Conservation (phyloP, 2,797 vertebrate species). For the Epinephelus awoara region DNA sequence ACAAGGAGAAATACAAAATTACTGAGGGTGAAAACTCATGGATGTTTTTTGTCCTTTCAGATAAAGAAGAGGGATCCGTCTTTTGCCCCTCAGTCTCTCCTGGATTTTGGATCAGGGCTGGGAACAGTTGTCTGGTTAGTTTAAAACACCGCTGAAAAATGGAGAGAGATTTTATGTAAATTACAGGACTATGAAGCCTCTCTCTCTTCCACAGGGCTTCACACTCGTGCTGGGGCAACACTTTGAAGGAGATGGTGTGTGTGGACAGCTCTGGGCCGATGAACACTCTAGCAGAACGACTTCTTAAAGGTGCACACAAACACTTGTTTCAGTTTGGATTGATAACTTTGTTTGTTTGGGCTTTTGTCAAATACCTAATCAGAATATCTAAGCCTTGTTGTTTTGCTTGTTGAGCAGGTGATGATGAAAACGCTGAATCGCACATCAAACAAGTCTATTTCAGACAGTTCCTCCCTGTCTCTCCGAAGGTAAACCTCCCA, state of each 20-base stretch:
- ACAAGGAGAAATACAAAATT: too few relatives aligned
- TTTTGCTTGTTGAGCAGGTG: constrained; percentile 77
- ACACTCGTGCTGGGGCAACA: constrained; percentile 86
- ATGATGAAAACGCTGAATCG: constrained; percentile 76
- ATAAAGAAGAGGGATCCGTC: constrained; percentile 86
- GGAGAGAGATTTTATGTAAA: background rate
- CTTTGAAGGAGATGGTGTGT: constrained; percentile 89
- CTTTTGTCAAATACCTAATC: background rate
- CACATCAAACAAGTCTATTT: constrained; percentile 90
- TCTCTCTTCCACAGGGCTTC: constrained; percentile 85
- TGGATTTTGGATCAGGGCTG: constrained; percentile 93
- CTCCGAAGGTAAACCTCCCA: constrained; percentile 86
- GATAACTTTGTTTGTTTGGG: background rate
- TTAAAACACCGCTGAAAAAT: background rate
- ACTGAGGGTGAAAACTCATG: too few relatives aligned
- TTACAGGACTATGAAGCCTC: background rate
- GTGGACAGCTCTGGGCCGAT: constrained; percentile 90
- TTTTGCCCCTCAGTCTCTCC: constrained; percentile 88
- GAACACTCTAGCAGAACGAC: constrained; percentile 89
- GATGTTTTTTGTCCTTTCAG: constrained; percentile 68
- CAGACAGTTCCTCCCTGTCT: constrained; percentile 92
- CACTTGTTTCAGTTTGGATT: background rate
- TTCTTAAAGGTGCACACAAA: constrained; percentile 86
- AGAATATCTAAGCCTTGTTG: background rate
- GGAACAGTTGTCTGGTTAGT: constrained; percentile 90